These are phyloP conservation scores for Scytalopus superciliaris DNA, from an alignment of 2,113 vertebrate genomes.

Conservation along the genomic window DNA sequence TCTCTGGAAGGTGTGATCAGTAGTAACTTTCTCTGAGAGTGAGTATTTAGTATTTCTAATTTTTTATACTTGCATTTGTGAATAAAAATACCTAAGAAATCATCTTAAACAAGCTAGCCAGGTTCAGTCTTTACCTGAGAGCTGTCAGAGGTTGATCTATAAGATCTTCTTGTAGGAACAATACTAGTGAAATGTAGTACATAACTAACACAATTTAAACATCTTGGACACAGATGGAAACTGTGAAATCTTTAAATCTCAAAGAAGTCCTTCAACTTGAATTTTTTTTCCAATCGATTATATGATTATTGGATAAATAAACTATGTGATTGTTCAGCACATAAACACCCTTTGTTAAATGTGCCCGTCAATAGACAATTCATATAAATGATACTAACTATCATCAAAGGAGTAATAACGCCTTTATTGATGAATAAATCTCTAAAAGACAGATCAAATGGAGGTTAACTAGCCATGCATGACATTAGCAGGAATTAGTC, in stretches of 20 bases:
- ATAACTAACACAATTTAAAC: constrained; percentile 46
- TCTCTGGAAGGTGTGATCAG: neutral
- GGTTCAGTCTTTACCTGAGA: constrained; percentile 13
- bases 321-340: constrained; percentile 67
- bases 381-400: constrained; percentile 74
- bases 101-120: neutral
- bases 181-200: constrained; percentile 22
- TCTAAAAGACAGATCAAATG: constrained; percentile 78
- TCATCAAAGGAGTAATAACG: constrained; percentile 71
- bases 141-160: constrained; percentile 32
- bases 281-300: constrained; percentile 45
- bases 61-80: neutral
- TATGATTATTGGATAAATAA: constrained; percentile 68
- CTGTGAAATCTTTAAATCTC: constrained; percentile 44
- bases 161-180: neutral
- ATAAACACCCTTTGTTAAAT: constrained; percentile 63
- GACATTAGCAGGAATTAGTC: constrained; percentile 76
- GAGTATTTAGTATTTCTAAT: neutral
- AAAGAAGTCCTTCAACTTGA: constrained; percentile 59
- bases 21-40: neutral
- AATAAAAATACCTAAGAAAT: neutral
- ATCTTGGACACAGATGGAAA: constrained; percentile 41
- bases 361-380: constrained; percentile 69
- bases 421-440: constrained; percentile 82
- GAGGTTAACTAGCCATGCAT: constrained; percentile 77